Conservation (phyloP, 2,888 invertebrate genomes). For the Mesorhabditis sp. region DNA sequence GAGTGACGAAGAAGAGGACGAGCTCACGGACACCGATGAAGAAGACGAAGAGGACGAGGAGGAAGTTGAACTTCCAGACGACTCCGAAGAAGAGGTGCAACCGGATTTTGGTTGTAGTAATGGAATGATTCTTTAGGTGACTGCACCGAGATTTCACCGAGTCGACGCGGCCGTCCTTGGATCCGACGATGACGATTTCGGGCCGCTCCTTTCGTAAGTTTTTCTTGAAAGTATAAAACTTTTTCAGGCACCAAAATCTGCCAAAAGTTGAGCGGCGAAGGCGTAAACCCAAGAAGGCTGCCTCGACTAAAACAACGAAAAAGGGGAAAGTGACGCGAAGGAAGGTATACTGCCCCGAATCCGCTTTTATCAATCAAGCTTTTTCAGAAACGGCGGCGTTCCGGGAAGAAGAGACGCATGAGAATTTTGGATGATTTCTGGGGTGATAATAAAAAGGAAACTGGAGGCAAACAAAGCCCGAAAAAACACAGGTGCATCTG, state of each 20-base stretch:
- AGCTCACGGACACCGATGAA: background rate
- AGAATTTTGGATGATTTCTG: background rate
- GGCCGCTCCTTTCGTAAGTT: background rate
- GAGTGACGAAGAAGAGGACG: background rate
- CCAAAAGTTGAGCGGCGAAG: background rate
- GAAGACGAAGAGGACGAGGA: conserved; percentile 3
- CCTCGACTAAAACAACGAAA: background rate
- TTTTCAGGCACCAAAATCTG: background rate
- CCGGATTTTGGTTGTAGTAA: too few relatives aligned
- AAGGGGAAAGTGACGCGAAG: conserved; percentile 3
- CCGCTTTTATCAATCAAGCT: background rate
- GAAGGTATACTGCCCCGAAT: background rate
- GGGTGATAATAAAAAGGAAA: background rate
- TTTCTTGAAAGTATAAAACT: background rate
- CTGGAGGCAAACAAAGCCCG: background rate
- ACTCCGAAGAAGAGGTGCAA: background rate
- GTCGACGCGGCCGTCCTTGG: background rate
- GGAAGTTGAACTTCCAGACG: background rate
- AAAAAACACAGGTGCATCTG: background rate
- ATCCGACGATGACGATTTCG: conserved; percentile 1
- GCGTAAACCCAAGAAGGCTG: background rate
- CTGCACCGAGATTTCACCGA: too few relatives aligned
- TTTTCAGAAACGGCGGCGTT: background rate
- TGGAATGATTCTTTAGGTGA: too few relatives aligned
- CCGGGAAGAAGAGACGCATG: background rate